Percentiles rank a stretch among this genome's conserved stretches.
Conservation (phyloP, 2,888 invertebrate species). For the Caenorhabditis wallacei region DNA sequence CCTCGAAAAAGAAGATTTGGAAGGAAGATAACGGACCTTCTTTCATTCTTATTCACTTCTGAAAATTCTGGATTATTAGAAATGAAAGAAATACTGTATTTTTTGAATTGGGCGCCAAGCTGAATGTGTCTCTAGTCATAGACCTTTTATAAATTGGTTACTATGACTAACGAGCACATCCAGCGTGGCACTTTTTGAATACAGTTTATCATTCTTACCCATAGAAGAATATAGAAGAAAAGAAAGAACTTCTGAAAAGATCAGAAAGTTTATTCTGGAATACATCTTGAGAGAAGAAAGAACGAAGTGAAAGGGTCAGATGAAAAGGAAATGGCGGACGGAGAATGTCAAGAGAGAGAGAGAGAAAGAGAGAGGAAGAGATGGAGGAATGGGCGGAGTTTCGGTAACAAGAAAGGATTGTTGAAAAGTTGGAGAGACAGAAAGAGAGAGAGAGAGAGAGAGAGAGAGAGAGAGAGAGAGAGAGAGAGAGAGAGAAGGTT, state of each 20-base stretch:
- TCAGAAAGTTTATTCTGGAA: constrained; percentile 5
- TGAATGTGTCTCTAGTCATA: constrained; percentile 76
- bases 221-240: not conserved
- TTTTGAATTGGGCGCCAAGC: constrained; percentile 59
- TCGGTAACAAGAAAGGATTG: constrained; percentile 32
- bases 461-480: constrained; percentile 10
- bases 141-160: constrained; percentile 16
- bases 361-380: not conserved
- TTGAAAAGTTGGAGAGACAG: constrained; percentile 4
- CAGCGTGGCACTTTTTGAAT: constrained; percentile 52
- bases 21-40: constrained; percentile 8
- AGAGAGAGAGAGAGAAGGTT: constrained; percentile 39
- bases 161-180: constrained; percentile 69
- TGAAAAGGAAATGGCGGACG: constrained; percentile 32
- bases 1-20: constrained; percentile 5
- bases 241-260: constrained; percentile 7
- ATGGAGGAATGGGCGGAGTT: constrained; percentile 23
- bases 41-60: not conserved
- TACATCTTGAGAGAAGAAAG: constrained; percentile 1
- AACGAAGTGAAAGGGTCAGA: constrained; percentile 35
- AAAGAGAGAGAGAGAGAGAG: constrained; percentile 9
- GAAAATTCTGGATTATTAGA: not conserved
- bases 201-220: constrained; percentile 22
- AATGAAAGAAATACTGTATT: constrained; percentile 15
- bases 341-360: constrained; percentile 41